These are phyloP conservation scores for Dipodomys merriami DNA, from an alignment of 2,113 vertebrate species.

Conservation along the genomic window DNA sequence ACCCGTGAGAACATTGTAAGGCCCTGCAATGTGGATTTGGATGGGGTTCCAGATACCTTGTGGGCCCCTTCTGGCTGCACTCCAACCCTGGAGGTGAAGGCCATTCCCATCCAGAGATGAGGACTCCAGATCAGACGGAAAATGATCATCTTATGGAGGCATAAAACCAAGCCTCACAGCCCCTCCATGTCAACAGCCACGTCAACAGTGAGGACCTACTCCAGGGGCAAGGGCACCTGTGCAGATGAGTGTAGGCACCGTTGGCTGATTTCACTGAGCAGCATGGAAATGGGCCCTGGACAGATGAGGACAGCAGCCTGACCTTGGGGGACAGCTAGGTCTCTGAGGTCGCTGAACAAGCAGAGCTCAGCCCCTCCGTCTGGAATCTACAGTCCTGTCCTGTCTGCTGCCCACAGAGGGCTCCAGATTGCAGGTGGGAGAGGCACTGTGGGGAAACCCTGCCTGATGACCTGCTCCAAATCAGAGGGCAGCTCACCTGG, in stretches of 20 bases:
- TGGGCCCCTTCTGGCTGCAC: not conserved
- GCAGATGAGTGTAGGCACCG: not conserved
- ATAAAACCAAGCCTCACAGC: accelerated
- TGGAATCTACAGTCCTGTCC: not conserved
- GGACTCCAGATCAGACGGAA: not conserved
- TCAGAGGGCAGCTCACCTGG: slow-evolving; percentile 60
- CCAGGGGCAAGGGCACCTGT: not conserved
- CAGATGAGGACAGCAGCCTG: not conserved
- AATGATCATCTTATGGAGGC: accelerated
- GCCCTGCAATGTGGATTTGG: not conserved
- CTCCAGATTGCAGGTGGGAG: not conserved
- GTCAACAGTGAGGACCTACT: too few species aligned
- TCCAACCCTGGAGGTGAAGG: not conserved
- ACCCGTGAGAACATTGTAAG: not conserved
- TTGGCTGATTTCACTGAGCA: accelerated
- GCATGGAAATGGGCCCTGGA: not conserved
- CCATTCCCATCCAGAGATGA: not conserved
- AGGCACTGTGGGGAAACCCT: not conserved
- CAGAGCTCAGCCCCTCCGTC: not conserved
- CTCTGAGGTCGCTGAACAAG: not conserved
- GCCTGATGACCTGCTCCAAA: not conserved
- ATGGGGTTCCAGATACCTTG: not conserved
- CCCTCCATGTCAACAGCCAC: not conserved
- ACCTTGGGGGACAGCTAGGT: not conserved
- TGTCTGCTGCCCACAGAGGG: not conserved